A percentile compares a stretch with the other conserved stretches of the same genome.
These are phyloP conservation scores for Eptesicus fuscus DNA, from an alignment of 2,113 vertebrate species.

Conservation along the genomic window DNA sequence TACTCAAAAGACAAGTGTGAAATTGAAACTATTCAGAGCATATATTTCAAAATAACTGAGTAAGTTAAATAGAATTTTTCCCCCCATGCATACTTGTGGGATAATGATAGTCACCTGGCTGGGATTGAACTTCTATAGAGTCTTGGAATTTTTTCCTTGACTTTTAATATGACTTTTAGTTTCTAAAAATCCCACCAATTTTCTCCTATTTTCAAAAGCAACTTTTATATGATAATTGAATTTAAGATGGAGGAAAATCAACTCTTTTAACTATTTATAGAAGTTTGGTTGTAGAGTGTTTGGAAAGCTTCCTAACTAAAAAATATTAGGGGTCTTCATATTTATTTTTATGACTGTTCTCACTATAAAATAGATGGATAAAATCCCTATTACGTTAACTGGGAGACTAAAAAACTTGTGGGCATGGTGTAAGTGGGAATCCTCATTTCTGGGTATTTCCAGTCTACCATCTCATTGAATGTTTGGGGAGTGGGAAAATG, in stretches of 20 bases:
- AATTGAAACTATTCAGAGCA: no score
- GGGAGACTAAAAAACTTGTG: neutral
- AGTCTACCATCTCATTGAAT: no score
- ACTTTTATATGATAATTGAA: neutral
- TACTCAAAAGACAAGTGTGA: no score
- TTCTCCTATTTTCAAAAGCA: neutral
- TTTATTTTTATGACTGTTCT: slow-evolving; percentile 11
- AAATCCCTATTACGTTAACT: neutral
- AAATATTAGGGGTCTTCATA: neutral
- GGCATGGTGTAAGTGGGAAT: neutral
- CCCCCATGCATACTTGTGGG: no score
- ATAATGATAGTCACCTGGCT: no score
- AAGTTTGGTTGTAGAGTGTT: neutral
- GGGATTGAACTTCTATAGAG: no score
- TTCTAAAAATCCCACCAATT: neutral
- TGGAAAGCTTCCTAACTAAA: neutral
- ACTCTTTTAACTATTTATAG: neutral
- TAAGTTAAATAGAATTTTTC: no score
- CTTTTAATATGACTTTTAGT: no score
- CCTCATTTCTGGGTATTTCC: slow-evolving; percentile 16
- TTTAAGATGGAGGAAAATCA: neutral
- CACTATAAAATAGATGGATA: neutral
- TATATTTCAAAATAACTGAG: no score
- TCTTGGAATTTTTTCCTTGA: no score
- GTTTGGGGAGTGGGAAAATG: no score